These are phyloP conservation scores for Micronycteris hirsuta DNA, from an alignment of 2,113 vertebrate genomes.

Conservation along the genomic window DNA sequence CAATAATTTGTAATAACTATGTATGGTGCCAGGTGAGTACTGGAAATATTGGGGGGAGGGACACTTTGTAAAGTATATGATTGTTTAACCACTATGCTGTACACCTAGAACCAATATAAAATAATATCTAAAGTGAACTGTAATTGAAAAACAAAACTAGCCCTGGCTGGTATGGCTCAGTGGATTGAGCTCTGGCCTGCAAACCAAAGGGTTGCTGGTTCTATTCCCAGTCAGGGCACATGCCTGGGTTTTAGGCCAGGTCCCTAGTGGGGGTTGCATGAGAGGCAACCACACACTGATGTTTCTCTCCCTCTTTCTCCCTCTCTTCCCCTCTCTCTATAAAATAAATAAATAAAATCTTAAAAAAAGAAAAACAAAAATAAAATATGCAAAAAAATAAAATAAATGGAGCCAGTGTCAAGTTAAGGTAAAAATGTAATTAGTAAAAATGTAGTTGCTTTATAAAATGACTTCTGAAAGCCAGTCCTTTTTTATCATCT, in stretches of 20 bases:
- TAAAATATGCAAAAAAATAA: background rate
- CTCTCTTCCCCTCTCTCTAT: too few species aligned
- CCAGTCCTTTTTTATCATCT: background rate
- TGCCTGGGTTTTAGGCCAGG: too few species aligned
- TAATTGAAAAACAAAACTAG: background rate
- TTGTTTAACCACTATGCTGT: background rate
- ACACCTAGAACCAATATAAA: background rate
- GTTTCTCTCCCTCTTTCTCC: too few species aligned
- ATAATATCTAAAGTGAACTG: background rate
- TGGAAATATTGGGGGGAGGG: background rate
- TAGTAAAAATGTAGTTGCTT: background rate
- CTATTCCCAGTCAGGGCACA: too few species aligned
- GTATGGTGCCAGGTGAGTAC: background rate
- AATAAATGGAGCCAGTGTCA: background rate
- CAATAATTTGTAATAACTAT: background rate
- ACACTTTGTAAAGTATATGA: background rate
- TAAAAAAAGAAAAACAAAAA: background rate
- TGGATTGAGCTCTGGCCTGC: too few species aligned
- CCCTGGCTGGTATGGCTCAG: too few species aligned
- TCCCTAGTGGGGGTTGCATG: too few species aligned
- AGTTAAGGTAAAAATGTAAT: background rate
- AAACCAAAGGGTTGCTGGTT: too few species aligned
- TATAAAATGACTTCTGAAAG: slow-evolving; percentile 20
- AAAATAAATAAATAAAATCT: too few species aligned
- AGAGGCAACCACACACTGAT: too few species aligned